phyloP scores from a whole-genome alignment of 2,113 vertebrate species.

The Tragulus kanchil region DNA sequence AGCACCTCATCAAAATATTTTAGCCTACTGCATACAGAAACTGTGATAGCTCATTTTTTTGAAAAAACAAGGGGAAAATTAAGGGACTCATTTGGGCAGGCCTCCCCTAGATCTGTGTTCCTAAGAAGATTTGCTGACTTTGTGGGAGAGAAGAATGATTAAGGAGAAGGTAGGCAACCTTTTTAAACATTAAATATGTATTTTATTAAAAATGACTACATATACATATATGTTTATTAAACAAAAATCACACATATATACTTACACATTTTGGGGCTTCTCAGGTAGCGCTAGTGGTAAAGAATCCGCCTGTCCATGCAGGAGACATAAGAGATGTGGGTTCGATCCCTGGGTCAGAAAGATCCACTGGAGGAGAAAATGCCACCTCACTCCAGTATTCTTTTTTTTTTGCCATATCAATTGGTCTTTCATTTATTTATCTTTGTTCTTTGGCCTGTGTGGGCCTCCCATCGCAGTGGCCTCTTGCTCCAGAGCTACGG shows the following conservation, averaged over 20 bases:
- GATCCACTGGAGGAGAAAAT: not conserved
- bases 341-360: not conserved
- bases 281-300: not conserved
- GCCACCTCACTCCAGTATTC: not conserved
- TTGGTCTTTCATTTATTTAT: no score
- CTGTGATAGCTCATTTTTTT: constrained; percentile 68
- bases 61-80: not conserved
- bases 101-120: not conserved
- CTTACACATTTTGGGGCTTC: not conserved
- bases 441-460: no score
- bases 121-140: not conserved
- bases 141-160: not conserved
- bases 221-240: not conserved
- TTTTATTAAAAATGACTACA: not conserved
- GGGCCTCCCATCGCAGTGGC: no score
- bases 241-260: not conserved
- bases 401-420: not conserved
- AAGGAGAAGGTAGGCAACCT: not conserved
- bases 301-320: not conserved
- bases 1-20: constrained; percentile 93
- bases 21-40: constrained; percentile 90
- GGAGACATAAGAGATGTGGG: not conserved
- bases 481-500: no score
- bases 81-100: not conserved
- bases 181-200: not conserved